Conservation (phyloP, 2,113 vertebrate species). For the Vanacampus margaritifer region DNA sequence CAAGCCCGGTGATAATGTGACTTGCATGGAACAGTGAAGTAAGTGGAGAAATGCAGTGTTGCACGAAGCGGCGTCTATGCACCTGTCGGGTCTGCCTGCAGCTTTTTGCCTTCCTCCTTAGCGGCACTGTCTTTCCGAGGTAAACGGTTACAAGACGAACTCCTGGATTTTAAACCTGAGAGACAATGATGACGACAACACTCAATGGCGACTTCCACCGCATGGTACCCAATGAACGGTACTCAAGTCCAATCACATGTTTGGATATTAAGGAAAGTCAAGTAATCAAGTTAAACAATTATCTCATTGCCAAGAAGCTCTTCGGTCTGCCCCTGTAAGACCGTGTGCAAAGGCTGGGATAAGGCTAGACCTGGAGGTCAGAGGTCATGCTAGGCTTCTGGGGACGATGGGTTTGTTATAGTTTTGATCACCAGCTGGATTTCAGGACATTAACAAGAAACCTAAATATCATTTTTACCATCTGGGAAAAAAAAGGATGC, state of each 20-base stretch:
- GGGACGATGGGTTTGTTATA: background rate
- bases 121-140: conserved; percentile 79
- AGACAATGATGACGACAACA: conserved; percentile 73
- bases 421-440: background rate
- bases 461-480: too few relatives aligned
- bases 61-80: conserved; percentile 49
- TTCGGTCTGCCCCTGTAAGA: conserved; percentile 25
- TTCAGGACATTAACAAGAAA: background rate
- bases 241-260: background rate
- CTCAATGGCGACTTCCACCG: conserved; percentile 35
- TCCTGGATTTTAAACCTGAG: conserved; percentile 82
- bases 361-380: conserved; percentile 35
- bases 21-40: background rate
- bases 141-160: conserved; percentile 85
- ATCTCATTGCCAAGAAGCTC: background rate
- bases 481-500: too few relatives aligned
- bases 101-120: conserved; percentile 78
- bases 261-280: background rate
- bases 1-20: background rate
- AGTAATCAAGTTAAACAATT: background rate
- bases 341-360: conserved; percentile 11
- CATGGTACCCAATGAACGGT: background rate
- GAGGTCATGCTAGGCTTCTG: conserved; percentile 6
- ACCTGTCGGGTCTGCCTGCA: conserved; percentile 83
- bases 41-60: background rate